Conservation (phyloP, 2,888 invertebrate genomes). For the Volucella zonaria region DNA sequence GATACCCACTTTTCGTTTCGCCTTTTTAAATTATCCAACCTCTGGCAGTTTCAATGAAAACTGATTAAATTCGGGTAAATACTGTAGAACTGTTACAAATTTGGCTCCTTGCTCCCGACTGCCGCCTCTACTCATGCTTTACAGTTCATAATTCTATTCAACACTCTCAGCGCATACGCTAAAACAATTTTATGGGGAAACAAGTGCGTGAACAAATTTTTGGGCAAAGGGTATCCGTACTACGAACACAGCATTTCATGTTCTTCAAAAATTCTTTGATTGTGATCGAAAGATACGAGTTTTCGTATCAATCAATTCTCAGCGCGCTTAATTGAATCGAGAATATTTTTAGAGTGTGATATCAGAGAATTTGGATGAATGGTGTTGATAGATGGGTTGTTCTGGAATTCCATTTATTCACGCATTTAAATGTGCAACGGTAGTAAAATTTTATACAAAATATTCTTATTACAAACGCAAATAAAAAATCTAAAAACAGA, state of each 20-base stretch:
- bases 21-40: conserved; percentile 30
- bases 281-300: conserved; percentile 19
- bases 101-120: conserved; percentile 11
- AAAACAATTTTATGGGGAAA: conserved; percentile 22
- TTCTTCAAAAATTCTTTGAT: conserved; percentile 41
- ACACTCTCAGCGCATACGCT: conserved; percentile 1
- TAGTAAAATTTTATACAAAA: conserved; percentile 10
- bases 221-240: conserved; percentile 14
- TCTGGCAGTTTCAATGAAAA: conserved; percentile 42
- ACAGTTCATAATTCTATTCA: conserved; percentile 55
- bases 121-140: background rate
- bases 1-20: conserved; percentile 45
- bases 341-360: conserved; percentile 66
- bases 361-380: conserved; percentile 36
- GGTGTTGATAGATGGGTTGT: conserved; percentile 34
- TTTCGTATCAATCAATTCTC: conserved; percentile 65
- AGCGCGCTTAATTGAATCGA: conserved; percentile 60
- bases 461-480: background rate
- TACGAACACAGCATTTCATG: conserved; percentile 34
- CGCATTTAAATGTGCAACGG: conserved; percentile 31
- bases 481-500: no score
- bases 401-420: conserved; percentile 29
- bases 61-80: conserved; percentile 55
- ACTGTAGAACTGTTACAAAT: conserved; percentile 27
- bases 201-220: conserved; percentile 2